Evolutionary conservation across 2,797 vertebrate species (phyloP).

Genomic region (Antennarius maculatus): DNA sequence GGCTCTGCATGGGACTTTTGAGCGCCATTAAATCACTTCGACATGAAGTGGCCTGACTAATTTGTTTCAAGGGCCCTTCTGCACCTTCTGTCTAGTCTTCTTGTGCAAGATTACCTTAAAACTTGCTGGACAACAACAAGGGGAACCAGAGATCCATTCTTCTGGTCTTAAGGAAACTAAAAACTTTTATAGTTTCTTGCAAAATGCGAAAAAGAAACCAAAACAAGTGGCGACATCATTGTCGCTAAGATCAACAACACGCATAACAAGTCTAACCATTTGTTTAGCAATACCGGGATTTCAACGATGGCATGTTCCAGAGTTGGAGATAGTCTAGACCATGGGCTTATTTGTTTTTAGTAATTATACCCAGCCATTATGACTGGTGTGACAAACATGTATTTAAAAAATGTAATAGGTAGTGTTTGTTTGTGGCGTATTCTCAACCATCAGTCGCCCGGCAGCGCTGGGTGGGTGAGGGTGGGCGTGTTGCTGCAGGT

Average conservation of each 20-base stretch:
- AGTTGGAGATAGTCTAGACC: conserved; percentile 12
- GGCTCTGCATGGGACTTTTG: background rate
- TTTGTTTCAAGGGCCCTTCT: background rate
- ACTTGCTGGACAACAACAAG: too few species aligned
- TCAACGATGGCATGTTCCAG: background rate
- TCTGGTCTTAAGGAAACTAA: too few species aligned
- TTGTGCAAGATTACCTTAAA: background rate
- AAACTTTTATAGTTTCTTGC: background rate
- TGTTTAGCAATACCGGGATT: background rate
- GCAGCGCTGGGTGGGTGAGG: background rate
- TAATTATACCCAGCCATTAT: conserved; percentile 14
- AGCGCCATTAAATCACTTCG: background rate
- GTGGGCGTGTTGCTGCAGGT: conserved; percentile 1
- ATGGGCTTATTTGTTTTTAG: conserved; percentile 10
- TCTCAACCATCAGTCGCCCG: background rate
- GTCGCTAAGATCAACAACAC: background rate
- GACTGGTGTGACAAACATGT: conserved; percentile 8
- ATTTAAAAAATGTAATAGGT: conserved; percentile 11
- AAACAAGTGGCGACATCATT: background rate
- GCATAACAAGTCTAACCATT: background rate
- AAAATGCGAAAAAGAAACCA: background rate
- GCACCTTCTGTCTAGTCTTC: background rate
- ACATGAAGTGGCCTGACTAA: background rate
- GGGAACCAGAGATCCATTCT: too few species aligned
- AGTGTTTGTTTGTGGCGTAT: background rate